phyloP scores from a whole-genome alignment of 2,888 invertebrate species.

The Drosophila histrio region DNA sequence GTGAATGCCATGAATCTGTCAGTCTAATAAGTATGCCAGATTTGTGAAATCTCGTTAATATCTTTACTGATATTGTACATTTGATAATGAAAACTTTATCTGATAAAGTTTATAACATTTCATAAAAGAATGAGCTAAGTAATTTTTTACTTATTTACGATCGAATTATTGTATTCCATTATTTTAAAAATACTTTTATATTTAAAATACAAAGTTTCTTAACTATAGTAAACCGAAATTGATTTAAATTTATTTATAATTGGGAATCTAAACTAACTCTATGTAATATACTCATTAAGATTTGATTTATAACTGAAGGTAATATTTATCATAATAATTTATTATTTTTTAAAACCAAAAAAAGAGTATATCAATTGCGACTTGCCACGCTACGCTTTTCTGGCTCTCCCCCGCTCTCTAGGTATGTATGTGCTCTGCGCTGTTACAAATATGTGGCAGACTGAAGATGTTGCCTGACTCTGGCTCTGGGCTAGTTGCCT shows the following conservation, averaged over 20 bases:
- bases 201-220: not conserved
- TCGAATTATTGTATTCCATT: too few relatives aligned
- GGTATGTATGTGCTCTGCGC: not conserved
- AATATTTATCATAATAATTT: not conserved
- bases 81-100: not conserved
- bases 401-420: not conserved
- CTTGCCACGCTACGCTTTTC: not conserved
- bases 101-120: too few relatives aligned
- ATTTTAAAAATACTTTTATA: too few relatives aligned
- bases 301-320: not conserved
- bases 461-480: constrained; percentile 55
- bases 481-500: constrained; percentile 22
- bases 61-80: not conserved
- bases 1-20: constrained; percentile 8
- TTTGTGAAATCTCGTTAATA: not conserved
- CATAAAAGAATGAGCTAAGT: too few relatives aligned
- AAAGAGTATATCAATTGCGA: constrained; percentile 27
- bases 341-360: not conserved
- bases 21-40: not conserved
- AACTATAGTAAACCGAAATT: not conserved
- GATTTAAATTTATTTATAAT: not conserved
- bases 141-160: too few relatives aligned
- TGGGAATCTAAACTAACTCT: too few relatives aligned
- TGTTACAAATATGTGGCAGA: constrained; percentile 58
- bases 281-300: not conserved